phyloP scores from a whole-genome alignment of 2,113 vertebrate genomes.

The Bos indicus region DNA sequence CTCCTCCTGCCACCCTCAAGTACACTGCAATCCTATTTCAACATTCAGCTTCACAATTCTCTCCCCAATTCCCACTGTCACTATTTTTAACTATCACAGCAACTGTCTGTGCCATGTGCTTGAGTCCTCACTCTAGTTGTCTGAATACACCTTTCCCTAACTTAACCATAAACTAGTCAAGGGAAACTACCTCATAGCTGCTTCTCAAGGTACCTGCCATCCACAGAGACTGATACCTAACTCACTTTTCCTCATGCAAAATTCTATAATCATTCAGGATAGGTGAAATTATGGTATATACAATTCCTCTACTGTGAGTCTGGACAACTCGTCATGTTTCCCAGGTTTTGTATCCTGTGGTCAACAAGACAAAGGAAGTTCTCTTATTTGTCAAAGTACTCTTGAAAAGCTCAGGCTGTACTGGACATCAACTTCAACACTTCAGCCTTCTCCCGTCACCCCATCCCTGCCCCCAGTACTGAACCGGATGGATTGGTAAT shows the following conservation, averaged over 20 bases:
- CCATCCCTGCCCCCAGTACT: fast-evolving
- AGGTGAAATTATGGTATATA: background rate
- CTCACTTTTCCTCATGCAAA: background rate
- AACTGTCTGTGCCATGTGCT: background rate
- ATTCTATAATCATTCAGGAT: background rate
- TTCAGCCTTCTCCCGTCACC: background rate
- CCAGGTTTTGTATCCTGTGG: background rate
- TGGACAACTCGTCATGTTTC: background rate
- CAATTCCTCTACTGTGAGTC: background rate
- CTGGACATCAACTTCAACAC: background rate
- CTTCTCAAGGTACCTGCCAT: background rate
- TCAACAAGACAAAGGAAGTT: background rate
- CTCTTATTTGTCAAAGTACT: background rate
- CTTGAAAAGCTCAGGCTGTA: background rate
- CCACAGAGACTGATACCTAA: background rate
- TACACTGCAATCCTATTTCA: background rate
- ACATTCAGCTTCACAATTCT: background rate
- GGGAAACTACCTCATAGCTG: background rate
- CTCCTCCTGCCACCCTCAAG: background rate
- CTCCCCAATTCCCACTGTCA: background rate
- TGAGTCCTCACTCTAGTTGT: background rate
- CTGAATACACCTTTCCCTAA: background rate
- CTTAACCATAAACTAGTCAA: background rate
- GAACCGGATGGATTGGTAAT: background rate
- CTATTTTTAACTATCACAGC: background rate